Conservation (phyloP, 2,888 invertebrate genomes). For the Lysandra bellargus region DNA sequence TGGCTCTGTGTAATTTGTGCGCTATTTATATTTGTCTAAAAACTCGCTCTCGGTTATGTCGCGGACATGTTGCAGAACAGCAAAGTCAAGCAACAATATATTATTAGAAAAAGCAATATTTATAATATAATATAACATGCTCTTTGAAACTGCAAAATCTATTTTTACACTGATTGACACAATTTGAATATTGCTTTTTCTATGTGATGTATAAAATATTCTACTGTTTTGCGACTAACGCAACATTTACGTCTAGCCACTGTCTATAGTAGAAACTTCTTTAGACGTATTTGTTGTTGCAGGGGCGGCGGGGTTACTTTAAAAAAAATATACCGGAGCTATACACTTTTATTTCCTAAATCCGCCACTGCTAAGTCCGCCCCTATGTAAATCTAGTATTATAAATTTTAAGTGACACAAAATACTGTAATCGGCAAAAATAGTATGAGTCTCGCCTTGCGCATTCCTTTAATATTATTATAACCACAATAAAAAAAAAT, state of each 20-base stretch:
- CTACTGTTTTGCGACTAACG: background rate
- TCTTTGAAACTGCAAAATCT: conserved; percentile 1
- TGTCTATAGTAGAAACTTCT: background rate
- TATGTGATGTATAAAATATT: background rate
- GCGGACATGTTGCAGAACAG: background rate
- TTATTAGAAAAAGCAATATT: conserved; percentile 11
- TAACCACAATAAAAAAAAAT: conserved; percentile 2
- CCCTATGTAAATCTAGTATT: background rate
- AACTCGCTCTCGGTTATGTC: conserved; percentile 1
- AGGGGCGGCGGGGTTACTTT: background rate
- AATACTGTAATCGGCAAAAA: background rate
- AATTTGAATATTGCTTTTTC: conserved; percentile 3
- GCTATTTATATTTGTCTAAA: conserved; percentile 18
- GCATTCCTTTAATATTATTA: conserved; percentile 27
- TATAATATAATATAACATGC: background rate
- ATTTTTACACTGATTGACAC: conserved; percentile 1
- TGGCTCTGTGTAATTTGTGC: conserved; percentile 1
- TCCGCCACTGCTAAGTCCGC: background rate
- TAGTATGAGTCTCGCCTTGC: background rate
- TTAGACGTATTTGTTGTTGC: background rate
- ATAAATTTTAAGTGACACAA: conserved; percentile 15
- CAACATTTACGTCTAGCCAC: background rate
- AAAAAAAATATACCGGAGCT: background rate
- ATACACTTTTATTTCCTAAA: background rate
- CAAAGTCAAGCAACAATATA: background rate